A percentile compares a stretch with the other conserved stretches of the same genome.
Conservation (phyloP, 35 echinoderm and acorn worm genomes). For the Diadema setosum region DNA sequence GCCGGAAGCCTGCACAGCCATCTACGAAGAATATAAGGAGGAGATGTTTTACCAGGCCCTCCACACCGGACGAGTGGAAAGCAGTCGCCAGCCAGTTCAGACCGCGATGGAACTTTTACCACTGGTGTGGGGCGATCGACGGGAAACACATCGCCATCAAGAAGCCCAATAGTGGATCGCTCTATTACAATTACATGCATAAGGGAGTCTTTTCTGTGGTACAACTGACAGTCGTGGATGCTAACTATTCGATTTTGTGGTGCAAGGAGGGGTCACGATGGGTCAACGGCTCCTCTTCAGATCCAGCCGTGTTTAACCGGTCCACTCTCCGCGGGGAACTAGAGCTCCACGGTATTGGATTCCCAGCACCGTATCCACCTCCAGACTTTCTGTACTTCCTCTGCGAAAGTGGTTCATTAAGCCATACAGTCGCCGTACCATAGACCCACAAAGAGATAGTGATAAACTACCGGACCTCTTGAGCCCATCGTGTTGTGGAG, state of each 20-base stretch:
- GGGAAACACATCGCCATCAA: background rate
- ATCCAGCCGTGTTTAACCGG: no score
- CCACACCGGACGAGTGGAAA: background rate
- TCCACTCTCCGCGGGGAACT: no score
- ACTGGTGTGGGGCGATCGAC: background rate
- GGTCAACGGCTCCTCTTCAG: no score
- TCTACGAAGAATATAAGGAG: background rate
- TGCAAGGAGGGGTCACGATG: no score
- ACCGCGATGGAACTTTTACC: background rate
- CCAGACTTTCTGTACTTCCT: conserved; percentile 36
- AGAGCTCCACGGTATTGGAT: no score
- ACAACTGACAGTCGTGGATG: background rate
- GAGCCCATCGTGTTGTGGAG: conserved; percentile 8
- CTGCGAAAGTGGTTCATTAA: conserved; percentile 27
- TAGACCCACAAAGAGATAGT: conserved; percentile 13
- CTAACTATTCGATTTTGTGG: background rate
- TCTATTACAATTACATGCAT: background rate
- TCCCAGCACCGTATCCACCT: no score
- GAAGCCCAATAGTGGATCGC: background rate
- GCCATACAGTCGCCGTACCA: background rate
- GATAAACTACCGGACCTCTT: background rate
- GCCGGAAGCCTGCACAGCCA: background rate
- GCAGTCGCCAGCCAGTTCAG: background rate
- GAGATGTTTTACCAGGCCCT: background rate
- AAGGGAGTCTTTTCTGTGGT: background rate